Conservation (phyloP, 2,888 invertebrate genomes). For the Luperina testacea region DNA sequence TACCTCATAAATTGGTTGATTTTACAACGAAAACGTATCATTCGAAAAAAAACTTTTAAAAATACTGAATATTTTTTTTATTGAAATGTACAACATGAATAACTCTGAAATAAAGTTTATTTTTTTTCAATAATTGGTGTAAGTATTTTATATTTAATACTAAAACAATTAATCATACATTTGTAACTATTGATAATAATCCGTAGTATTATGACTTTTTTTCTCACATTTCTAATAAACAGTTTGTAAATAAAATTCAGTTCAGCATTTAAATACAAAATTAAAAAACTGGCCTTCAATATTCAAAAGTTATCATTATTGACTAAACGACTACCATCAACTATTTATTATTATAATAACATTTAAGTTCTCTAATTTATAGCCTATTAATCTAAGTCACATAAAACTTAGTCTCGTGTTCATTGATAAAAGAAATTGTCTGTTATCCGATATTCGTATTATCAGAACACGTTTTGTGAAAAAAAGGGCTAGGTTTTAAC, state of each 20-base stretch:
- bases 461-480: conserved; percentile 6
- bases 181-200: not conserved
- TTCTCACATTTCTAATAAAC: not conserved
- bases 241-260: not conserved
- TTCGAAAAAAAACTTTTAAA: not conserved
- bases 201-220: not conserved
- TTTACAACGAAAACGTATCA: conserved; percentile 16
- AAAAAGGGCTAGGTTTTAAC: not conserved
- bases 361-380: not conserved
- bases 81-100: not conserved
- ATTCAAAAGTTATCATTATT: not conserved
- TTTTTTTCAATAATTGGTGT: not conserved
- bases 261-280: too few relatives aligned
- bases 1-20: conserved; percentile 20
- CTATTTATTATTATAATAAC: not conserved
- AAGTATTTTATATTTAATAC: too few relatives aligned
- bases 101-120: too few relatives aligned
- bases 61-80: not conserved
- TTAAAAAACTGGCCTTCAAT: not conserved
- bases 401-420: conserved; percentile 20
- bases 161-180: not conserved
- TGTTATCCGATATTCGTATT: conserved; percentile 10
- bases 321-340: not conserved
- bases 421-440: not conserved
- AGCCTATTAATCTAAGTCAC: conserved; percentile 11